Evolutionary conservation across 2,888 invertebrate genomes (phyloP), one percentile per base, ranked within the genome.

Genomic region (Erebia aethiops): DNA sequence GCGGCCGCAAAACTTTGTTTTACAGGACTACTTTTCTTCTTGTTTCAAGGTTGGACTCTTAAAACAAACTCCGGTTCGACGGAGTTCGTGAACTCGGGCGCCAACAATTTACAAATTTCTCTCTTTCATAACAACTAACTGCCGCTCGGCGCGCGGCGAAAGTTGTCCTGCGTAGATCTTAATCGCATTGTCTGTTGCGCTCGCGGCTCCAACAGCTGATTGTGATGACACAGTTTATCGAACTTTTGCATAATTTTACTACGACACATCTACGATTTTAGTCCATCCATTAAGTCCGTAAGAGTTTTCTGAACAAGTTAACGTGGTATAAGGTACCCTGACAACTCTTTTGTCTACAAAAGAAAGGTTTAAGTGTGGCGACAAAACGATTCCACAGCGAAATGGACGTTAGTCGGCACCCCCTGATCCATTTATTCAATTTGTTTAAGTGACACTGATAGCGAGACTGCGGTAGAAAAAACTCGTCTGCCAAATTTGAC

Each of bases 41-140:
- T 93, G 94, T 94, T 94, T 94, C 94, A 94, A 94, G 94, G 94
- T 94, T 93, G 93, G 92, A 94, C 94, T 94, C 94, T 94, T 94
- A 94, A 94, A 94, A 94, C 94, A 94, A 94, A 94, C 94, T 93
- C 93, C 90, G 83, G 93, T 92, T 92, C 92, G 93, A 92, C 92
- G 92, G 92, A 93, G 93, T 93, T 93, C 92, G 92, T 92, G 93
- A 94, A 93, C 93, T 93, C 93, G 92, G 91, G 93, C 92, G 93
- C 93, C 92, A 93, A 94, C 94, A 94, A 94, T 94, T 94, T 94
- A 94, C 94, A 94, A 94, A 94, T 94, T 94, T 94, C 94, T 94
- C 93, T 93, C 93, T 93, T 93, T 93, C 93, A 93, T 93, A 93
- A 94, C 94, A 94, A 94, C 94, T 94, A 93, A 94, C 94, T 93